Base-by-base conservation (phyloP, 2,797 vertebrate genomes). In the Cyclopterus lumpus region DNA sequence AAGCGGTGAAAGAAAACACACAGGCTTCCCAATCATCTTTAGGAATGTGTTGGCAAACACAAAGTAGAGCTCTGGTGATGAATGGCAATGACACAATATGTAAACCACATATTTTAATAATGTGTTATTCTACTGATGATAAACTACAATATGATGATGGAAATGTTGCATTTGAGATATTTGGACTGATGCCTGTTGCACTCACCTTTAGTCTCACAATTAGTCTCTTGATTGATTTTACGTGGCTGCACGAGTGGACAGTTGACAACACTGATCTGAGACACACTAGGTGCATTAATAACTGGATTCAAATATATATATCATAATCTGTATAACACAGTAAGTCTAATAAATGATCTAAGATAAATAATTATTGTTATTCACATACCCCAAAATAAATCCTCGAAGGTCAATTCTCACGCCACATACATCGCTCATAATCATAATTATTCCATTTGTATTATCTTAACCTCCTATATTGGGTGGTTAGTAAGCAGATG, bases 21-120 rank as follows among this genome's bases (percentile, higher is more conserved):
- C 4, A 67, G 18, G 63, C 79, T 63, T 60, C 69, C 59, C 38
- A 73, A 69, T 85, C 67, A 65, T 32, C 53, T 55, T 22, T 20
- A 80, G 71, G 86, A 84, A 80, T 80, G 63, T 77, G 59, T 59
- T 77, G 69, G 24, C 62, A 73, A 68, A 63, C 46, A 60, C 28
- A 46, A 11, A 63, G 53, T 14, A 14, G 34, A 51, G 48, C 30
- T 22, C 16, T 26, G 49, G 51, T 58, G 46, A 42, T 5, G 20
- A 6, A 20, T 24, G 49, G 36, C 57, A 59, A 4, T n/a, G 54
- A 40, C 7, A n/a, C 58, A 42, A 61, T 26, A 44, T 4, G 26
- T 14, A 42, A 18, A 48, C 28, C 15, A 14, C 38, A 46, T 34
- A 12, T 18, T 58, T 36, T 24, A 48, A 40, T 71, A 0, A 32